Conservation (phyloP, 2,797 vertebrate species). For the Chelonia mydas region DNA sequence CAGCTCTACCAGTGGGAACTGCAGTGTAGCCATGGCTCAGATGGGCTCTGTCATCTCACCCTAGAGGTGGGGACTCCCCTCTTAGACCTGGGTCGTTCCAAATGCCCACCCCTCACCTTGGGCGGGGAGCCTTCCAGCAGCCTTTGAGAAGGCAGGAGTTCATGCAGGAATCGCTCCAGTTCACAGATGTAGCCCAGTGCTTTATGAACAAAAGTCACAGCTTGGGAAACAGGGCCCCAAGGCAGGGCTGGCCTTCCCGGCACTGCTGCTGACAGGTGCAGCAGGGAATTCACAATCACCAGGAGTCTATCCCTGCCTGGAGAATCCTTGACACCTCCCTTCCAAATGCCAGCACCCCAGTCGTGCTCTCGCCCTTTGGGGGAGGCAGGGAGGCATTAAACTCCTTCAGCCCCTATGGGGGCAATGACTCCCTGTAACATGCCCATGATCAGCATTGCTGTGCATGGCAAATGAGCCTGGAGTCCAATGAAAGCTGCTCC, state of each 20-base stretch:
- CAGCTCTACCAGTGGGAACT: neutral
- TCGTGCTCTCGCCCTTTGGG: neutral
- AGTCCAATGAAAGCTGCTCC: neutral
- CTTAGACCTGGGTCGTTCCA: neutral
- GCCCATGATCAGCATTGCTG: neutral
- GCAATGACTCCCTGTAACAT: neutral
- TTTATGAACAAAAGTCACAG: fast-evolving
- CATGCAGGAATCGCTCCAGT: neutral
- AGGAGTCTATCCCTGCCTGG: neutral
- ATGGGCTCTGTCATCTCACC: too few relatives aligned
- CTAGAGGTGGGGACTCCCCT: neutral
- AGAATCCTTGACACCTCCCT: neutral
- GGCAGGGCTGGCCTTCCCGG: slow-evolving; percentile 2
- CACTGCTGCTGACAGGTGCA: neutral
- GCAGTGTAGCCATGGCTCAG: neutral
- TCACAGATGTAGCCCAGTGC: neutral
- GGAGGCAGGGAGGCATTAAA: neutral
- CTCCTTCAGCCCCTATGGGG: too few relatives aligned
- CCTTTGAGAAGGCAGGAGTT: neutral
- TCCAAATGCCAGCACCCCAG: neutral
- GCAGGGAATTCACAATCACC: neutral
- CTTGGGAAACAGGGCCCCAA: neutral
- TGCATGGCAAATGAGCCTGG: neutral
- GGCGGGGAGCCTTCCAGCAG: neutral
- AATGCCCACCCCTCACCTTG: neutral